Conservation (phyloP, 2,888 invertebrate species). For the Patella caerulea region DNA sequence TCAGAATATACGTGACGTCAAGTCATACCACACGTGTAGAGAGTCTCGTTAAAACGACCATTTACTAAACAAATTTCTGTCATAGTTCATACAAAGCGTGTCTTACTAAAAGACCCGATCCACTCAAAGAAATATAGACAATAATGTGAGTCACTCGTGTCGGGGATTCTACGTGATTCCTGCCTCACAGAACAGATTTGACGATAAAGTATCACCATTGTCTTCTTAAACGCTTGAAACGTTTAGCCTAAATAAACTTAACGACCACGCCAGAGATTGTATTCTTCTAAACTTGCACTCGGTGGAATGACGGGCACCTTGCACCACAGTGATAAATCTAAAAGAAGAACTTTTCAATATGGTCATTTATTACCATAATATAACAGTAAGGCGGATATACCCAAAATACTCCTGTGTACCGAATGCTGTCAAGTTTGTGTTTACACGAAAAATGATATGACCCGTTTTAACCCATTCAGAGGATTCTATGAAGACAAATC, state of each 20-base stretch:
- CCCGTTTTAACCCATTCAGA: neutral
- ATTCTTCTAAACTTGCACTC: neutral
- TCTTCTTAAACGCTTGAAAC: neutral
- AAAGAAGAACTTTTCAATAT: no score
- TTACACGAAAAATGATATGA: conserved; percentile 1
- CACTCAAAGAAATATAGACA: neutral
- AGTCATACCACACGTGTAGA: neutral
- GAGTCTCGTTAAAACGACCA: neutral
- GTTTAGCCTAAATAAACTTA: conserved; percentile 4
- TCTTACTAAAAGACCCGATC: neutral
- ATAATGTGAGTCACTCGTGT: conserved; percentile 4
- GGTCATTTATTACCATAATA: no score
- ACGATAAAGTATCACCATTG: neutral
- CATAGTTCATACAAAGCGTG: conserved; percentile 5
- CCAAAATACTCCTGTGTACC: no score
- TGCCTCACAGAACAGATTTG: neutral
- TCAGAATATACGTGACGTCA: neutral
- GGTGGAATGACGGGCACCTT: neutral
- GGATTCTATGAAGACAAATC: neutral
- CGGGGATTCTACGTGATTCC: conserved; percentile 1
- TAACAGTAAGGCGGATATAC: no score
- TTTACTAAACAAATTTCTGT: neutral
- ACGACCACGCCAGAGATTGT: neutral
- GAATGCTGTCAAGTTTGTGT: neutral
- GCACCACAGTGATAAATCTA: no score